These are phyloP conservation scores for Chaetodon trifascialis DNA, from an alignment of 2,113 vertebrate species.

Conservation along the genomic window DNA sequence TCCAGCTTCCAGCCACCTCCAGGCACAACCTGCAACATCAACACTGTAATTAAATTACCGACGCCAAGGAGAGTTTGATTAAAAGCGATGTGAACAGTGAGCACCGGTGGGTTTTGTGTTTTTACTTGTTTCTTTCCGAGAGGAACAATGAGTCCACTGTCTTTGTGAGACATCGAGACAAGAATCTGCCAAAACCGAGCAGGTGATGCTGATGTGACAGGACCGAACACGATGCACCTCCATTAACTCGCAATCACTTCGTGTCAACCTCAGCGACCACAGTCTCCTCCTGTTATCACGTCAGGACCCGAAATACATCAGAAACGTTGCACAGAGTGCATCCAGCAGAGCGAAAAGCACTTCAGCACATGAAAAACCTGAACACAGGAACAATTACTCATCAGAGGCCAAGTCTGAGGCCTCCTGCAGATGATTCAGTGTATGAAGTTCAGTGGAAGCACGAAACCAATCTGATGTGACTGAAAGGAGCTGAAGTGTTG, in stretches of 20 bases:
- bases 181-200: conserved; percentile 6
- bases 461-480: too few relatives aligned
- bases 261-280: not conserved
- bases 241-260: conserved; percentile 7
- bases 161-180: not conserved
- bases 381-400: too few relatives aligned
- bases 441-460: too few relatives aligned
- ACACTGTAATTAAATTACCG: conserved; percentile 34
- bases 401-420: too few relatives aligned
- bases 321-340: not conserved
- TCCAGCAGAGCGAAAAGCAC: not conserved
- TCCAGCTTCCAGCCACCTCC: conserved; percentile 20
- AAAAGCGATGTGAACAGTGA: conserved; percentile 6
- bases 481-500: too few relatives aligned
- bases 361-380: not conserved
- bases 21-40: conserved; percentile 8
- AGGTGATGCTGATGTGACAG: conserved; percentile 1
- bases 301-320: not conserved
- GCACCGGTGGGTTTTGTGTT: not conserved
- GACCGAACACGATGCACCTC: conserved; percentile 1
- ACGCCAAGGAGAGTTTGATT: conserved; percentile 8
- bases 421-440: too few relatives aligned
- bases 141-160: not conserved
- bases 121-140: not conserved
- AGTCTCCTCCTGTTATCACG: not conserved